Conservation (phyloP, 2,888 invertebrate species). For the Synanthedon andrenaeformis region DNA sequence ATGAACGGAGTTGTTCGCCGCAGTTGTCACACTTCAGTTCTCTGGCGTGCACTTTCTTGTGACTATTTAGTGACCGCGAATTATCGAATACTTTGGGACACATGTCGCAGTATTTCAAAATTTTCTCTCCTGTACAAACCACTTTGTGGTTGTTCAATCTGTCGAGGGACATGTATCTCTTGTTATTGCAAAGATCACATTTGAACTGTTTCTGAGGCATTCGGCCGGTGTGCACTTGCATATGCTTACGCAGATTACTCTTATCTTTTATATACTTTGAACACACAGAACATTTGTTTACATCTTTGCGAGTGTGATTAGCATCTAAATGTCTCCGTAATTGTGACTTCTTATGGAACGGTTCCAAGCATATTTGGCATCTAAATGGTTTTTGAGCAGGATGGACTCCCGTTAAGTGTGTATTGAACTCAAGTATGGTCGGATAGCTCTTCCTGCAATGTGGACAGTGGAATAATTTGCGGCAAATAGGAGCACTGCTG, state of each 20-base stretch:
- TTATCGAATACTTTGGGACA: slow-evolving; percentile 69
- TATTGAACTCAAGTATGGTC: slow-evolving; percentile 64
- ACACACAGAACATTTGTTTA: slow-evolving; percentile 67
- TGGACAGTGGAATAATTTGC: slow-evolving; percentile 67
- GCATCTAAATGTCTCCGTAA: slow-evolving; percentile 64
- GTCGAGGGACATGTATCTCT: slow-evolving; percentile 66
- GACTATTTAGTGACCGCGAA: slow-evolving; percentile 65
- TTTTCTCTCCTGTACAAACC: slow-evolving; percentile 64
- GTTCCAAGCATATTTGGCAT: slow-evolving; percentile 67
- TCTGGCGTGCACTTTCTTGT: slow-evolving; percentile 66
- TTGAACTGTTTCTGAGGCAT: slow-evolving; percentile 68
- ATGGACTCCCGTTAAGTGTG: slow-evolving; percentile 64
- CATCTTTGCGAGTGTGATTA: slow-evolving; percentile 64
- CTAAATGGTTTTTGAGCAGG: slow-evolving; percentile 66
- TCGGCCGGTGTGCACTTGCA: slow-evolving; percentile 68
- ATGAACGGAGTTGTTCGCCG: slow-evolving; percentile 62
- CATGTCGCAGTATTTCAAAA: slow-evolving; percentile 67
- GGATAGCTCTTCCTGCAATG: slow-evolving; percentile 68
- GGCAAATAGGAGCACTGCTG: slow-evolving; percentile 52
- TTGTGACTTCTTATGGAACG: slow-evolving; percentile 64
- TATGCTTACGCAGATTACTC: slow-evolving; percentile 66
- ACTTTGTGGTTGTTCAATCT: slow-evolving; percentile 66
- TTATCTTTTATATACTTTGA: slow-evolving; percentile 69
- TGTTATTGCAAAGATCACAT: slow-evolving; percentile 67
- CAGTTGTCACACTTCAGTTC: slow-evolving; percentile 65